Percentiles rank a stretch among this genome's conserved stretches.
These are phyloP conservation scores for Melieria crassipennis DNA, from an alignment of 2,888 invertebrate species.

Conservation along the genomic window DNA sequence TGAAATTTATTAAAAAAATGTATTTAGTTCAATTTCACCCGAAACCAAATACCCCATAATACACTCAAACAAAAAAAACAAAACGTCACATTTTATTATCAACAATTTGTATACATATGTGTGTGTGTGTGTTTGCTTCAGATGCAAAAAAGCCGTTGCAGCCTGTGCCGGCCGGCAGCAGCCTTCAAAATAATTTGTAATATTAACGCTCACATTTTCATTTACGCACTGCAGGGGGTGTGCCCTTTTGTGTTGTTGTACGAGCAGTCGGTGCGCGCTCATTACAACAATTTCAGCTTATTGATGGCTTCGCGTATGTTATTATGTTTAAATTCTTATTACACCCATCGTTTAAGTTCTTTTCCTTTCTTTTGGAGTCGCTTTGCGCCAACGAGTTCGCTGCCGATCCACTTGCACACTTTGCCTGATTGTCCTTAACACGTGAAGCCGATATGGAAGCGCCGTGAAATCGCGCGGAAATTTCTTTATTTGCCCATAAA, in stretches of 20 bases:
- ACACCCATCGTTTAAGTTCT: conserved; percentile 33
- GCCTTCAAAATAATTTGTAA: conserved; percentile 26
- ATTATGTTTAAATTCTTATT: conserved; percentile 36
- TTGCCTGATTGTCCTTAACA: too few species aligned
- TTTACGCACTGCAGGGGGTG: conserved; percentile 10
- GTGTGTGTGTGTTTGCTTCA: conserved; percentile 7
- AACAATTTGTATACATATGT: conserved; percentile 47
- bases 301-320: conserved; percentile 32
- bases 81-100: conserved; percentile 46
- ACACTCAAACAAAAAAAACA: conserved; percentile 11
- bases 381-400: too few species aligned
- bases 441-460: too few species aligned
- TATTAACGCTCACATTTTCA: conserved; percentile 21
- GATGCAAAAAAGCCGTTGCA: background rate
- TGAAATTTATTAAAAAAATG: conserved; percentile 39
- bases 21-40: conserved; percentile 21
- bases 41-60: too few species aligned
- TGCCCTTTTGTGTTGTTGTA: conserved; percentile 15
- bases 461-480: background rate
- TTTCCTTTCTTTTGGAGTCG: background rate
- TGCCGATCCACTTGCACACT: too few species aligned
- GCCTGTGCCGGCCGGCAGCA: background rate
- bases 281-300: conserved; percentile 33
- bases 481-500: conserved; percentile 21
- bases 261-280: conserved; percentile 4